Percentiles rank a stretch among this genome's conserved stretches.
phyloP scores from a whole-genome alignment of 2,797 vertebrate genomes.

The Sebastiscus albofasciatus region DNA sequence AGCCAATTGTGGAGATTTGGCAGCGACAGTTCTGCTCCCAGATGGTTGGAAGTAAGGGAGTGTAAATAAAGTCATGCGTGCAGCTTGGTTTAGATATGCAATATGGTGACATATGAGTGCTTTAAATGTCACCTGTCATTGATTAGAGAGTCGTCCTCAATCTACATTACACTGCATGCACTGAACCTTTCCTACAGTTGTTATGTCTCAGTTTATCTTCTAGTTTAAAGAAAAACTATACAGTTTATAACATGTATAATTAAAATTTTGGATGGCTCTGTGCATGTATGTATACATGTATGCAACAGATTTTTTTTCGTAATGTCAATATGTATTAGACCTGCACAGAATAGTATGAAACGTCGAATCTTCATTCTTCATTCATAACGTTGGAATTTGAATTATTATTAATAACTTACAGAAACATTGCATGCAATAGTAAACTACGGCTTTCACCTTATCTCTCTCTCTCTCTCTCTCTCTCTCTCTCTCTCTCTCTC shows the following conservation, averaged over 20 bases:
- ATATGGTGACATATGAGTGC: constrained; percentile 5
- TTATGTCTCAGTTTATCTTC: neutral
- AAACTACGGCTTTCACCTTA: no score
- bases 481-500: no score
- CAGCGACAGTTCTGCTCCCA: constrained; percentile 40
- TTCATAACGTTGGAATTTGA: no score
- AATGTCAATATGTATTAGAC: no score
- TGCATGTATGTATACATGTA: neutral
- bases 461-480: neutral
- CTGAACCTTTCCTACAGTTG: neutral
- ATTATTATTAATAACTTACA: no score
- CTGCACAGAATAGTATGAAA: no score
- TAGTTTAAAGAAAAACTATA: neutral
- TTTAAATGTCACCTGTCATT: neutral
- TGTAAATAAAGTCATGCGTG: constrained; percentile 54
- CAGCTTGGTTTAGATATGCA: constrained; percentile 38
- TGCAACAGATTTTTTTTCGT: fast-evolving
- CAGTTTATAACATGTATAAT: neutral
- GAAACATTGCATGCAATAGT: no score
- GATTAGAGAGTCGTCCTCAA: neutral
- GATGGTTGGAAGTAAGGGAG: constrained; percentile 38
- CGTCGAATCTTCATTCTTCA: no score
- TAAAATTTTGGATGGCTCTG: neutral
- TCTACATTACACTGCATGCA: neutral
- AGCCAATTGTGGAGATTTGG: constrained; percentile 56